Percentiles rank a stretch among this genome's conserved stretches.
phyloP scores from a whole-genome alignment of 2,888 invertebrate genomes.

The Ormyrus thymus region DNA sequence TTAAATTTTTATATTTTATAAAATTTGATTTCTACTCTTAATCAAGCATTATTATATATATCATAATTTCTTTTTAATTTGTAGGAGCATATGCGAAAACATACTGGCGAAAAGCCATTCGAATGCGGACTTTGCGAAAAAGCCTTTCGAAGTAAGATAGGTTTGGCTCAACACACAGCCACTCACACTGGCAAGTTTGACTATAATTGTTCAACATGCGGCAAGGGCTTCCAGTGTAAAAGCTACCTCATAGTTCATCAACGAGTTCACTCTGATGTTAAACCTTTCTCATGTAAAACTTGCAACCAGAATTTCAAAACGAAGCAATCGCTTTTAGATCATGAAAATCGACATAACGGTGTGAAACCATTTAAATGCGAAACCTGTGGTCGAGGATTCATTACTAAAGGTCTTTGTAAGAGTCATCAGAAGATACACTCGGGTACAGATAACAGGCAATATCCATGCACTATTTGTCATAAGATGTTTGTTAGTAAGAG shows the following conservation, averaged over 20 bases:
- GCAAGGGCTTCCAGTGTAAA: constrained; percentile 80
- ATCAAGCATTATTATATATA: background rate
- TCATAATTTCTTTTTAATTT: background rate
- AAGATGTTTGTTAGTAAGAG: constrained; percentile 80
- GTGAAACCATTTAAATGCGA: constrained; percentile 79
- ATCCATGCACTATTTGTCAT: constrained; percentile 78
- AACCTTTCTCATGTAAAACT: constrained; percentile 78
- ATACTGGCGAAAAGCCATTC: constrained; percentile 79
- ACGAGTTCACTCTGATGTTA: constrained; percentile 78
- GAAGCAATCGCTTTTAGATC: constrained; percentile 79
- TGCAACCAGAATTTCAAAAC: constrained; percentile 79
- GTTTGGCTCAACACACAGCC: constrained; percentile 79
- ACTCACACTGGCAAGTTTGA: constrained; percentile 79
- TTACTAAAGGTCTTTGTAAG: constrained; percentile 79
- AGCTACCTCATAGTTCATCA: constrained; percentile 80
- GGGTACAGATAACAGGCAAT: constrained; percentile 78
- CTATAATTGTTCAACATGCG: constrained; percentile 78
- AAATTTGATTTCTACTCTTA: background rate
- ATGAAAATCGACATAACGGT: constrained; percentile 79
- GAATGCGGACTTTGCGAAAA: constrained; percentile 78
- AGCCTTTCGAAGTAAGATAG: constrained; percentile 78
- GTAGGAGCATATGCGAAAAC: constrained; percentile 78
- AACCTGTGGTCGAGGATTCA: constrained; percentile 78
- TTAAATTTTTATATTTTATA: background rate
- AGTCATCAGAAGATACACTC: constrained; percentile 79